These are phyloP conservation scores for Sepiola atlantica DNA, from an alignment of 2,888 invertebrate species.

Conservation along the genomic window DNA sequence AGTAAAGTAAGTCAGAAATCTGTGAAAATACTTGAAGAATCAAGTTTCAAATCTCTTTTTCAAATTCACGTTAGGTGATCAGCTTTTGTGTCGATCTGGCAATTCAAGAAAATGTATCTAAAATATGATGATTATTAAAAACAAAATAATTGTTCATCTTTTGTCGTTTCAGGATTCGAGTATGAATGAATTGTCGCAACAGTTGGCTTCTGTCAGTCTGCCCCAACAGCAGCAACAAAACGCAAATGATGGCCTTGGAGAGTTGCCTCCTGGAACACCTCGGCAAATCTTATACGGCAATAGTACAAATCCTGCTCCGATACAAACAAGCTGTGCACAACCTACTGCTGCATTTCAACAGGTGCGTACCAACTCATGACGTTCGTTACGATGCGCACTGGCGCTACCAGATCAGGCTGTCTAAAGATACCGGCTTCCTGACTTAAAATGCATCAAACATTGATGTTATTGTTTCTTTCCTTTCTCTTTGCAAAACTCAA, in stretches of 20 bases:
- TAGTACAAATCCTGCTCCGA: background rate
- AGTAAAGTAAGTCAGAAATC: too few relatives aligned
- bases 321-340: conserved; percentile 43
- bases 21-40: too few relatives aligned
- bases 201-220: conserved; percentile 10
- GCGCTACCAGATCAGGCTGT: too few relatives aligned
- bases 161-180: conserved; percentile 24
- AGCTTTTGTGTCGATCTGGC: too few relatives aligned
- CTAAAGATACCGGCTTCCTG: too few relatives aligned
- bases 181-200: conserved; percentile 44
- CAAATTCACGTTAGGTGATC: too few relatives aligned
- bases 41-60: too few relatives aligned
- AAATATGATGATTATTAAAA: background rate
- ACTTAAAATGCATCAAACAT: too few relatives aligned
- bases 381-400: too few relatives aligned
- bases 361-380: background rate
- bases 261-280: conserved; percentile 38
- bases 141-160: background rate
- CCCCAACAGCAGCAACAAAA: conserved; percentile 38
- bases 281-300: conserved; percentile 43
- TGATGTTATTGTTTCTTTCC: too few relatives aligned
- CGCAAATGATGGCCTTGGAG: background rate
- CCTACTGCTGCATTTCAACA: conserved; percentile 46
- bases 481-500: too few relatives aligned
- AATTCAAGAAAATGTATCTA: too few relatives aligned